These are phyloP conservation scores for Neogobius melanostomus DNA, from an alignment of 2,113 vertebrate genomes.

Conservation along the genomic window DNA sequence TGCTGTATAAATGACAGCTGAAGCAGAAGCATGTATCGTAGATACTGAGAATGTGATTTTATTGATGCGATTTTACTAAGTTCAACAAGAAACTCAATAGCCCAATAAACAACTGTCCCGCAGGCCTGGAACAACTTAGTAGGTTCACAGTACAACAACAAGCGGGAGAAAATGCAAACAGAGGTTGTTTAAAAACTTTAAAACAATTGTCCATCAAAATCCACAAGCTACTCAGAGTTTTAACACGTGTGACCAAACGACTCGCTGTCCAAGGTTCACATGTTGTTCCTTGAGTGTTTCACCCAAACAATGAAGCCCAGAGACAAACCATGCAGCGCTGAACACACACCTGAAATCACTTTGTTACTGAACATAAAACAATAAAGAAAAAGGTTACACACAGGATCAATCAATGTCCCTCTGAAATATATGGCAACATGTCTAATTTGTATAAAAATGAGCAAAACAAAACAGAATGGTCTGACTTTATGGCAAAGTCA, in stretches of 20 bases:
- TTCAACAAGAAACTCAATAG: conserved; percentile 8
- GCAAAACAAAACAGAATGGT: conserved; percentile 46
- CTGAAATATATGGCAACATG: conserved; percentile 51
- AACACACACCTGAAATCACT: conserved; percentile 67
- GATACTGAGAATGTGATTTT: not conserved
- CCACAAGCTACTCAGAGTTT: conserved; percentile 54
- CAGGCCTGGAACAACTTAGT: conserved; percentile 28
- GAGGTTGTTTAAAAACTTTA: conserved; percentile 45
- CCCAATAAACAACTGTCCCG: conserved; percentile 44
- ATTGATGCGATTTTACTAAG: not conserved
- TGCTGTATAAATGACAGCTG: not conserved
- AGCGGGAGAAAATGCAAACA: conserved; percentile 27
- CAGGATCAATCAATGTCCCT: conserved; percentile 31
- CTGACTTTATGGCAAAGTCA: conserved; percentile 57
- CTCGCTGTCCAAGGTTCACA: conserved; percentile 59
- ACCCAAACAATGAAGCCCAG: conserved; percentile 31
- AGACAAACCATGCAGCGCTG: conserved; percentile 15
- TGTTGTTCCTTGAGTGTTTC: conserved; percentile 57
- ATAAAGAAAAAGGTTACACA: not conserved
- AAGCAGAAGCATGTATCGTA: not conserved
- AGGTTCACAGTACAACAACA: conserved; percentile 30
- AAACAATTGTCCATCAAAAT: conserved; percentile 56
- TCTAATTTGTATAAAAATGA: conserved; percentile 53
- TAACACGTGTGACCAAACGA: conserved; percentile 58
- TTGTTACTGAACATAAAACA: conserved; percentile 25